phyloP scores from a whole-genome alignment of 2,113 vertebrate genomes.

The Thymallus thymallus region DNA sequence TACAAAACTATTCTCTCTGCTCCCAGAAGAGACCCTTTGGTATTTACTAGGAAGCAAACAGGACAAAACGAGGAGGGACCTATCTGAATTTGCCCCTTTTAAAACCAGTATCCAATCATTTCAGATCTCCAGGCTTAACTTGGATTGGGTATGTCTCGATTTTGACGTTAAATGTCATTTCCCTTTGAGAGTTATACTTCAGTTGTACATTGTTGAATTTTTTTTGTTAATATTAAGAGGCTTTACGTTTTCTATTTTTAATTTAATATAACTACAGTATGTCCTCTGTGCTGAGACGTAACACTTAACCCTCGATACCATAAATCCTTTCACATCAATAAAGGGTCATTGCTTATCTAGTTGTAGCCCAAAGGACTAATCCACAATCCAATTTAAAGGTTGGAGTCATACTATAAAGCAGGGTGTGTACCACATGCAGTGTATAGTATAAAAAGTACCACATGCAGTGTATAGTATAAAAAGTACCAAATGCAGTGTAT shows the following conservation, averaged over 20 bases:
- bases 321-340: background rate
- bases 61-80: too few species aligned
- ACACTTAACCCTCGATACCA: background rate
- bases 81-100: too few species aligned
- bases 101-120: background rate
- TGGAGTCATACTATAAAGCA: slow-evolving; percentile 30
- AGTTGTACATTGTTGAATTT: too few species aligned
- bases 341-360: background rate
- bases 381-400: background rate
- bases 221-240: too few species aligned
- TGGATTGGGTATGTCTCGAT: too few species aligned
- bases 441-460: slow-evolving; percentile 59
- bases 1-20: background rate
- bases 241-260: too few species aligned
- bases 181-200: too few species aligned
- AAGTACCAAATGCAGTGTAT: slow-evolving; percentile 68
- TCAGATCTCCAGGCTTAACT: too few species aligned
- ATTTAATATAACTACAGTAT: background rate
- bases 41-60: background rate
- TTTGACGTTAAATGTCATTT: too few species aligned
- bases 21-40: background rate
- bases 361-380: slow-evolving; percentile 7
- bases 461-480: slow-evolving; percentile 56
- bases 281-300: background rate
- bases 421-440: slow-evolving; percentile 30